Evolutionary conservation across 2,797 vertebrate genomes (phyloP), one percentile per base, ranked within the genome.

Genomic region (Malurus splendens): DNA sequence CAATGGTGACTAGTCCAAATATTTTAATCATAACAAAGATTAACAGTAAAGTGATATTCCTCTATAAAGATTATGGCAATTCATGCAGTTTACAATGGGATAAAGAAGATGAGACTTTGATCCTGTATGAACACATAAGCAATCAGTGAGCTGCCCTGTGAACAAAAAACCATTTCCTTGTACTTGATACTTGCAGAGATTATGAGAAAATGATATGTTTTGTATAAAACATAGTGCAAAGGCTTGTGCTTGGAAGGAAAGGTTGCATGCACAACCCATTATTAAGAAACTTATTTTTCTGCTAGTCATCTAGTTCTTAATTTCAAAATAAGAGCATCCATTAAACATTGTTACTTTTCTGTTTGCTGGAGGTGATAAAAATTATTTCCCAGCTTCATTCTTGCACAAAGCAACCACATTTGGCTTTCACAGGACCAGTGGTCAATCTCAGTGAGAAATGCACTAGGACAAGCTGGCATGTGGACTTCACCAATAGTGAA

Each of bases 101-200:
- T 44, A 71, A 93, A 77, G 79, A 87, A 90, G 64, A 84, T 76
- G 61, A 78, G 44, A 72, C 28, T 87, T 84, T 72, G 78, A 82
- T 61, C 55, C 60, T 75, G 22, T 67, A 32, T 27, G 68, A 82
- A 65, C 55, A 57, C 18, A n/a, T 51, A 74, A 86, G 79, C 75
- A 64, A 61, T 76, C 47, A 44, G 28, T 52, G 44, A 77, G 47
- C 52, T 67, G 76, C 41, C 32, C 71, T 52, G 54, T 64, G 78
- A 88, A 74, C 42, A 87, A 90, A 85, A 82, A 83, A 51, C 8
- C 51, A 52, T 82, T 89, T 91, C 33, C 59, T 45, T 48, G 47
- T 61, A 55, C 25, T 71, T 82, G 47, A 57, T 84, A 74, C 60
- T 62, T 66, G 33, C 74, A 66, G 12, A 88, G 27, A 90, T 80